Evolutionary conservation across 2,113 vertebrate genomes (phyloP).

Genomic region (Caranx ignobilis): DNA sequence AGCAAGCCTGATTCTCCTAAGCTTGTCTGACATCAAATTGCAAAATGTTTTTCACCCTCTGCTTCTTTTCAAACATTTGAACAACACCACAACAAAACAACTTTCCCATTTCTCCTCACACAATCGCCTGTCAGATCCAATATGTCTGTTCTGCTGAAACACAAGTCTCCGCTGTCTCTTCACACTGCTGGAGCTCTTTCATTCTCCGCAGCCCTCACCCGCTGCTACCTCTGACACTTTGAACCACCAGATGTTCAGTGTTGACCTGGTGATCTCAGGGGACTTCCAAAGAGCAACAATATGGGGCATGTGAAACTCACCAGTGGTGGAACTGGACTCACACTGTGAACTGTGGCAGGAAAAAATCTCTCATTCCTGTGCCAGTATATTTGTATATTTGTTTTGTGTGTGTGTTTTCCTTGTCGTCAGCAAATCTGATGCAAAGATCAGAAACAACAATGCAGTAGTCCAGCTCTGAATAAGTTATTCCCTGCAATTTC

Average conservation of each 20-base stretch:
- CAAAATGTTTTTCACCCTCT: background rate
- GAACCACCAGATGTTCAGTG: constrained; percentile 45
- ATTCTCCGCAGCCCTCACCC: background rate
- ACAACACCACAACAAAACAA: background rate
- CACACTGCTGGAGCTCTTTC: constrained; percentile 15
- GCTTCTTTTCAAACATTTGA: constrained; percentile 9
- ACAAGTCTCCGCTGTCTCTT: background rate
- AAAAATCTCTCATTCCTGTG: background rate
- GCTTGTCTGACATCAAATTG: background rate
- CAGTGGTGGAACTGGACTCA: background rate
- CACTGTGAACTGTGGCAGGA: background rate
- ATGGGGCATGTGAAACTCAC: constrained; percentile 16
- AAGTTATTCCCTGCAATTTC: too few relatives aligned
- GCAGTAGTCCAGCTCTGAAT: too few relatives aligned
- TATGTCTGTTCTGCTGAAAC: constrained; percentile 1
- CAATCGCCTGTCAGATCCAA: background rate
- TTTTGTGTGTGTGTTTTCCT: background rate
- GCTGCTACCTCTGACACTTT: constrained; percentile 22
- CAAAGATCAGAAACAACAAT: background rate
- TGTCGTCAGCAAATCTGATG: background rate
- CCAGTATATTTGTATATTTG: background rate
- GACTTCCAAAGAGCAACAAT: constrained; percentile 29
- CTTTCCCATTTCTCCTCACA: constrained; percentile 1
- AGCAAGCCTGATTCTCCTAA: background rate
- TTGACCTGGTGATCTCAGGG: constrained; percentile 13